Percentiles rank a stretch among this genome's conserved stretches.
Conservation (phyloP, 2,797 vertebrate species). For the Galago senegalensis region DNA sequence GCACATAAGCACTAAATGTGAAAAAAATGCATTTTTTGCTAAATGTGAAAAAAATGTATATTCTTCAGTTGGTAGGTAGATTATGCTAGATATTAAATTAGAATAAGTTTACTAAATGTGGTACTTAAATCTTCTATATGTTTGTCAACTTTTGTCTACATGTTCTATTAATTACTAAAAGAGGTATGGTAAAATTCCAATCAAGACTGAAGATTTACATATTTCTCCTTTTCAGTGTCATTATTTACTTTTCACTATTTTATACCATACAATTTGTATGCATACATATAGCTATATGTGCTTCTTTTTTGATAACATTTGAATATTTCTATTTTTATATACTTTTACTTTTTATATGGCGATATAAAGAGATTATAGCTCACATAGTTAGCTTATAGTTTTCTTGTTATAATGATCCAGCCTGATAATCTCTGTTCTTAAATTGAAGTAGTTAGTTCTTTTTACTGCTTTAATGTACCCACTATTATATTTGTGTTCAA, state of each 20-base stretch:
- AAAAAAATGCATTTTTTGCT: neutral
- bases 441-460: conserved; percentile 9
- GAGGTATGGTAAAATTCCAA: neutral
- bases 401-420: neutral
- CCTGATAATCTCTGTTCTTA: conserved; percentile 34
- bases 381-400: neutral
- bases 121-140: neutral
- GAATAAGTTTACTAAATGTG: neutral
- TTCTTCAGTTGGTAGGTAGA: neutral
- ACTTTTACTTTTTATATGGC: neutral
- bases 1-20: neutral
- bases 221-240: conserved; percentile 29
- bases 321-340: neutral
- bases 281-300: neutral
- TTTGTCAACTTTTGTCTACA: neutral
- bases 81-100: neutral
- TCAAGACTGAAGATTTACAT: neutral
- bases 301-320: neutral
- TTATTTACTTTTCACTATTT: conserved; percentile 17
- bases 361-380: neutral
- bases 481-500: conserved; percentile 3
- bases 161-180: conserved; percentile 5
- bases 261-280: neutral
- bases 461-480: neutral
- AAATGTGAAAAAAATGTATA: neutral